A percentile compares a stretch with the other conserved stretches of the same genome.
These are phyloP conservation scores for Hucho hucho DNA, from an alignment of 2,113 vertebrate species.

Conservation along the genomic window DNA sequence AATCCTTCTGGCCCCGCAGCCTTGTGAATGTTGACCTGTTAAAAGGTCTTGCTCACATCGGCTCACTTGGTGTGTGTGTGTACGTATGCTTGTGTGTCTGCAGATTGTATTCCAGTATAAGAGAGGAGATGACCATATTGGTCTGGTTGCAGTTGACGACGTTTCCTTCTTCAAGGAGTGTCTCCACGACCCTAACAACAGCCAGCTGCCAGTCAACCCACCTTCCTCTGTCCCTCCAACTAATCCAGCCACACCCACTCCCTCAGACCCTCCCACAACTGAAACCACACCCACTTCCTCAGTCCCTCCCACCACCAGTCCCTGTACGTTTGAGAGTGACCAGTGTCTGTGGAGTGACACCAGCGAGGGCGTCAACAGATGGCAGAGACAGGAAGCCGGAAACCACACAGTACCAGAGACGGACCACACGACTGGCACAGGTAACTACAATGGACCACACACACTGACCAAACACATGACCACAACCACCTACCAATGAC, in stretches of 20 bases:
- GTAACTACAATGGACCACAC: constrained; percentile 34
- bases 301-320: constrained; percentile 65
- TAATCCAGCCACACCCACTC: constrained; percentile 5
- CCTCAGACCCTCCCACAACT: constrained; percentile 57
- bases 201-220: constrained; percentile 49
- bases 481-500: no score
- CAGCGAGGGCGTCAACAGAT: constrained; percentile 53
- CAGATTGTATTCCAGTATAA: constrained; percentile 68
- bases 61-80: neutral
- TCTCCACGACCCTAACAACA: constrained; percentile 64
- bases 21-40: no score
- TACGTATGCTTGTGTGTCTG: neutral
- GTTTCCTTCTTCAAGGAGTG: constrained; percentile 71
- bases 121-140: constrained; percentile 16
- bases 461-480: neutral
- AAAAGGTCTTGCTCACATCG: no score
- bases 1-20: no score
- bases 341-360: constrained; percentile 66
- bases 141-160: constrained; percentile 67
- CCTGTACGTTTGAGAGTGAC: constrained; percentile 70
- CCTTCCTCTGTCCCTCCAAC: constrained; percentile 45
- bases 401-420: constrained; percentile 51
- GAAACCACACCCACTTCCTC: constrained; percentile 49
- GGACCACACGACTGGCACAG: constrained; percentile 66
- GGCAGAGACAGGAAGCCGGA: constrained; percentile 65